phyloP scores from a whole-genome alignment of 2,888 invertebrate genomes.

The Ceramica pisi region DNA sequence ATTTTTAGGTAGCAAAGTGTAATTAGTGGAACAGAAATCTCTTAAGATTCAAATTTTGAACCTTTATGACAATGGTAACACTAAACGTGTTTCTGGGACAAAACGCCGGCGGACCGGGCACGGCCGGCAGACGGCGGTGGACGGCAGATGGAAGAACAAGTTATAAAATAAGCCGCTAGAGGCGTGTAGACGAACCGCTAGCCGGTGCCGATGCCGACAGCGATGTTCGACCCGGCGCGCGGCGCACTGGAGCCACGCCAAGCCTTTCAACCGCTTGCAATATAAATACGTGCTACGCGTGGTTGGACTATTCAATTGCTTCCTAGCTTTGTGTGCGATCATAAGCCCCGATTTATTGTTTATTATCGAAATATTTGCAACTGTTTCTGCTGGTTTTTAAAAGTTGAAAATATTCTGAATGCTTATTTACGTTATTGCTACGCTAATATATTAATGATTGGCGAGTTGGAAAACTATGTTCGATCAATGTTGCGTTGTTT shows the following conservation, averaged over 20 bases:
- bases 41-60: constrained; percentile 39
- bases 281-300: constrained; percentile 67
- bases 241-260: constrained; percentile 68
- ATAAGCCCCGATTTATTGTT: constrained; percentile 60
- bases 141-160: constrained; percentile 63
- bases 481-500: not conserved
- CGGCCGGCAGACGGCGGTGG: constrained; percentile 37
- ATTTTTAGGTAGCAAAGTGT: not conserved
- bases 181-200: constrained; percentile 62
- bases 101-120: constrained; percentile 43
- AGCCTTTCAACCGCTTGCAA: constrained; percentile 66
- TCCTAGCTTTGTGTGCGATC: constrained; percentile 60
- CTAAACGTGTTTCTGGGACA: constrained; percentile 61
- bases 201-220: constrained; percentile 58
- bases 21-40: constrained; percentile 31
- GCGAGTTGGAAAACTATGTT: constrained; percentile 5
- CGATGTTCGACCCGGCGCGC: constrained; percentile 55
- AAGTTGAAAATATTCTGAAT: not conserved
- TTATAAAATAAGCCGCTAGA: constrained; percentile 72
- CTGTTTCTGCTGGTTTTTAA: not conserved
- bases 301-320: constrained; percentile 70
- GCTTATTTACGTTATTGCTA: constrained; percentile 7
- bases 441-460: not conserved
- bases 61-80: constrained; percentile 57
- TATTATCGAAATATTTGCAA: constrained; percentile 27